Base-by-base conservation (phyloP, 2,888 invertebrate genomes). In the Cerceris rybyensis region DNA sequence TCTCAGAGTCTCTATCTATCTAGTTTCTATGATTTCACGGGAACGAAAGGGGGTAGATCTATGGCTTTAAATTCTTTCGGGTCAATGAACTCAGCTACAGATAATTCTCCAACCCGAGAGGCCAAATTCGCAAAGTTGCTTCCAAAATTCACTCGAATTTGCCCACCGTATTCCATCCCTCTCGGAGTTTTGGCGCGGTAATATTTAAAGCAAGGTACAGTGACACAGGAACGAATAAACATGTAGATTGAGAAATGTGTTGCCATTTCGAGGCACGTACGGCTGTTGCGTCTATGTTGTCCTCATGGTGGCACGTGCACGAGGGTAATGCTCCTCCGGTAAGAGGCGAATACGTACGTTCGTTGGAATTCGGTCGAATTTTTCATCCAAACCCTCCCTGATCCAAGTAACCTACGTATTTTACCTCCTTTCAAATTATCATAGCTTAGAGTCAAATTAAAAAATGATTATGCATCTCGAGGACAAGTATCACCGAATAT, bases 271-370 rank as follows among this genome's bases (percentile, higher is more conserved):
- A 75, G 85, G 87, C 91, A 91, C 91, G 91, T 90, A 90, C 89
- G 71, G 42, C 83, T 89, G 89, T 90, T 88, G 84, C 88, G 89
- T 91, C 89, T 91, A 89, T 90, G 90, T 89, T 84, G 86, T 84
- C 75, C 81, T 69, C 60, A 49, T 46, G 63, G 69, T 65, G 78
- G 73, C 78, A 75, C 73, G 71, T 75, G 82, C 77, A 17, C 65
- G 80, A 84, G 86, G 84, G 80, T 87, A 88, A 85, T 75, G 86
- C 84, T 87, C 86, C 69, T 79, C 72, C 42, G 67, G 70, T 28
- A 75, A 28, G 4, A 68, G 66, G 67, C 70, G 75, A 65, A 70
- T 74, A 79, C 64, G 78, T 79, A 72, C 42, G 59, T 59, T 46
- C 55, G 11, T 66, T 68, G 81, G 71, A 76, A 76, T 76, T 75